Evolutionary conservation across 1,140 invertebrate genomes (phyloP), one percentile per base, ranked within the genome.

Genomic region (Apis laboriosa): DNA sequence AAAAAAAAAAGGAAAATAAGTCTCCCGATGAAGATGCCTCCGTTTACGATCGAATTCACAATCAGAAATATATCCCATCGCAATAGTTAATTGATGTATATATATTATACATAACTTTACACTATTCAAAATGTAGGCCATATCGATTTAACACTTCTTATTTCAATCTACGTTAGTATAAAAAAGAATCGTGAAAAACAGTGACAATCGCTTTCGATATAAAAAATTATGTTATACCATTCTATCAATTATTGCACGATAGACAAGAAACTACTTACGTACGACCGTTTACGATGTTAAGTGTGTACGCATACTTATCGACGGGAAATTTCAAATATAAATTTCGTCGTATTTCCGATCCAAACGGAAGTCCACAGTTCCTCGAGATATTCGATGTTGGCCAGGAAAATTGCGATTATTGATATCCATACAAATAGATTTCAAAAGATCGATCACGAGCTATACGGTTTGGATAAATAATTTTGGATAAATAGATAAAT

Each of bases 321-420:
- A 61, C 43, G 43, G 43, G 28, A 58, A 7, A 17, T 49, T 43
- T n/a, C 21, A 5, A 21, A 43, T 7, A 21, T 1, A 12, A 56
- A 34, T 75, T 67, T 67, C 34, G 34, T 71, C 43, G 77, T 71
- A 61, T 55, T 34, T 79, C 43, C 55, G 66, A 79, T 70, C 43
- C 55, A 79, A 79, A 60, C 77, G 77, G 77, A 79, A 79, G 77
- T 61, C 43, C 24, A 71, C 77, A 15, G 49, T 24, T 53, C 58
- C n/a, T 15, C 53, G 24, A 63, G 4, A 19, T 12, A 43, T 58
- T 71, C 43, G 34, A 61, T 24, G 28, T 43, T n/a, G 55, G 15
- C 19, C 53, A 51, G 19, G 34, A 21, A 15, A 78, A 43, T 58
- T 56, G 55, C n/a, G 17, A 64, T 53, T n/a, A 21, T n/a, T 76